Evolutionary conservation across 2,113 vertebrate genomes (phyloP).

Genomic region (Pycnonotus jocosus): DNA sequence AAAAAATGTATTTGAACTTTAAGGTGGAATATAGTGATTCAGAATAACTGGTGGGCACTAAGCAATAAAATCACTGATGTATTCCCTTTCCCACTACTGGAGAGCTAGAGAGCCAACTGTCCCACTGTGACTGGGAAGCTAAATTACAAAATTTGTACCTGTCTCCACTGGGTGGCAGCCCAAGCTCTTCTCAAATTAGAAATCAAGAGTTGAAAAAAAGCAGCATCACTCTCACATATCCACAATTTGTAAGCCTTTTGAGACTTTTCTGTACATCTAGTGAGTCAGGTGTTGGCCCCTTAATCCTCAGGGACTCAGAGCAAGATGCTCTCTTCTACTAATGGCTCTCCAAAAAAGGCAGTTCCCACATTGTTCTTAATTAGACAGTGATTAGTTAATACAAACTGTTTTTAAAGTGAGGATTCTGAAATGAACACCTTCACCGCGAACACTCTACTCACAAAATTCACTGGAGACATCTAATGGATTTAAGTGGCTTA

Average conservation of each 20-base stretch:
- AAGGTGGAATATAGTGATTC: not conserved
- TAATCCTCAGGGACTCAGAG: not conserved
- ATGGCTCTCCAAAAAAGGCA: not conserved
- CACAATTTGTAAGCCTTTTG: not conserved
- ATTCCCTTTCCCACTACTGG: not conserved
- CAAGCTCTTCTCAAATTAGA: not conserved
- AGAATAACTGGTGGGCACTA: not conserved
- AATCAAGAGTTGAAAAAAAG: not conserved
- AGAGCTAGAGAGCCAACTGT: accelerated
- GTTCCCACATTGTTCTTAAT: not conserved
- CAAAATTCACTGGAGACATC: not conserved
- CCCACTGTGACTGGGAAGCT: accelerated
- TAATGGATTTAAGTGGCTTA: not conserved
- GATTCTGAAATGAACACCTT: not conserved
- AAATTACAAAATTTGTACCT: not conserved
- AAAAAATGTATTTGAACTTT: not conserved
- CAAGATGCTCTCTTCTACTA: not conserved
- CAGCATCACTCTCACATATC: not conserved
- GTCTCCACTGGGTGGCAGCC: conserved; percentile 55
- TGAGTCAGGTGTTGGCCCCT: not conserved
- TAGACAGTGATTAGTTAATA: not conserved
- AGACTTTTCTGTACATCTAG: not conserved
- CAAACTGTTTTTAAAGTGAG: not conserved
- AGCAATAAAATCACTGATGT: not conserved
- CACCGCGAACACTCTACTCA: not conserved